Percentiles rank a stretch among this genome's conserved stretches.
These are phyloP conservation scores for Zalophus californianus DNA, from an alignment of 2,797 vertebrate species.

Conservation along the genomic window DNA sequence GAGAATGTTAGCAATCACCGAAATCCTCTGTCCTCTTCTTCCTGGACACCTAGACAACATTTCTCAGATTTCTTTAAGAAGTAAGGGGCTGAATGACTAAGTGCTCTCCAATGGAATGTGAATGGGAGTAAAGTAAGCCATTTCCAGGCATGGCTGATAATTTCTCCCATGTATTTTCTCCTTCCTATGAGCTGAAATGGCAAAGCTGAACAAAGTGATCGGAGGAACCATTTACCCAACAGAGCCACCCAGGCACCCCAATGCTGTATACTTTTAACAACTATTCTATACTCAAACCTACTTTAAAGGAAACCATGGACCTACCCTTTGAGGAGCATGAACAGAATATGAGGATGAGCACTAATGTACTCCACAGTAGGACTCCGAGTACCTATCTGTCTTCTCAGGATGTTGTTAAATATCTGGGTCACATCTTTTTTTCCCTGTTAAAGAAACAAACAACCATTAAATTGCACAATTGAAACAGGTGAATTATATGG, in stretches of 20 bases:
- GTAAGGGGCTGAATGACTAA: background rate
- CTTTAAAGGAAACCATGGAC: slow-evolving; percentile 77
- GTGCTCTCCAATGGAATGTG: background rate
- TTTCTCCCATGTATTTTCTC: background rate
- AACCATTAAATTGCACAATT: slow-evolving; percentile 49
- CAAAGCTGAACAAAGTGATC: background rate
- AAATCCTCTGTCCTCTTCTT: background rate
- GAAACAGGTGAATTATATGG: slow-evolving; percentile 22
- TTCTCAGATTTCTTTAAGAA: background rate
- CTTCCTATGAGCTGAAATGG: background rate
- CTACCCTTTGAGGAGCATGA: slow-evolving; percentile 97
- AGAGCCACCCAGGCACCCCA: background rate
- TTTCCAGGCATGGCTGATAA: background rate
- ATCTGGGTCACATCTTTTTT: slow-evolving; percentile 99
- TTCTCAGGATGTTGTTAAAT: slow-evolving; percentile 98
- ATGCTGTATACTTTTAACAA: slow-evolving; percentile 12
- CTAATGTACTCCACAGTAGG: slow-evolving; percentile 98
- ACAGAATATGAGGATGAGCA: slow-evolving; percentile 97
- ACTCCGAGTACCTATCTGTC: slow-evolving; percentile 97
- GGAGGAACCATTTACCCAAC: background rate
- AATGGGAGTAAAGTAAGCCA: background rate
- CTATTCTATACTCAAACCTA: slow-evolving; percentile 28
- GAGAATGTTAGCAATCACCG: background rate
- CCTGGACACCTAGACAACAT: background rate
- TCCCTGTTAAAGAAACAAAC: slow-evolving; percentile 89